Evolutionary conservation across 2,113 vertebrate species (phyloP).

Genomic region (Prochilodus magdalenae): DNA sequence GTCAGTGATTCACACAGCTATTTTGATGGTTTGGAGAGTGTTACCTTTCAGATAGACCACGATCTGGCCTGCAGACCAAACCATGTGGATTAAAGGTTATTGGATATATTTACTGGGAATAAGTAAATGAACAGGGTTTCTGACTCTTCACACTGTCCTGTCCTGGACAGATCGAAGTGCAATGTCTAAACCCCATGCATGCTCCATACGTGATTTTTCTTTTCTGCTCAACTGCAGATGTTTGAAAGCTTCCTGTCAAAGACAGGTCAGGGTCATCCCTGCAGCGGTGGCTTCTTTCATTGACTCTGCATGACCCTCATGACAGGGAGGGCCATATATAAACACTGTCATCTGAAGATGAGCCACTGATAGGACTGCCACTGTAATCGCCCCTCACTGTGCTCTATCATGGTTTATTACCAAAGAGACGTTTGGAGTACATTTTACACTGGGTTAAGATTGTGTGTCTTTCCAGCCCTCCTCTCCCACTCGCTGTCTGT

Average conservation of each 20-base stretch:
- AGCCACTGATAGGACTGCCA: conserved; percentile 33
- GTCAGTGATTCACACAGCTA: too few species aligned
- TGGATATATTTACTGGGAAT: too few species aligned
- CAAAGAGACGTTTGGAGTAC: conserved; percentile 4
- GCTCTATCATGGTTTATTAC: conserved; percentile 36
- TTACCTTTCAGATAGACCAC: too few species aligned
- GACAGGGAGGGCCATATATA: background rate
- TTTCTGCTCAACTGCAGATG: background rate
- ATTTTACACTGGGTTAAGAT: conserved; percentile 33
- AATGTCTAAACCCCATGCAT: too few species aligned
- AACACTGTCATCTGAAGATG: conserved; percentile 15
- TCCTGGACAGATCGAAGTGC: too few species aligned
- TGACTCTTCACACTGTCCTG: too few species aligned
- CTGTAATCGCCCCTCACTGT: conserved; percentile 8
- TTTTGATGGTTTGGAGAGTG: too few species aligned
- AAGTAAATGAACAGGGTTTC: too few species aligned
- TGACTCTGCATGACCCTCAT: background rate
- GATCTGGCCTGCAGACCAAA: too few species aligned
- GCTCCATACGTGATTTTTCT: background rate
- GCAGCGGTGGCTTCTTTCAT: background rate
- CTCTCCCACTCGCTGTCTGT: conserved; percentile 26
- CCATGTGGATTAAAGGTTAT: too few species aligned
- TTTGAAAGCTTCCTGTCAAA: background rate
- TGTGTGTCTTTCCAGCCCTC: conserved; percentile 19
- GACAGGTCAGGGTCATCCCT: conserved; percentile 24